Evolutionary conservation across 1,140 invertebrate genomes (phyloP).

Genomic region (Catajapyx aquilonaris): DNA sequence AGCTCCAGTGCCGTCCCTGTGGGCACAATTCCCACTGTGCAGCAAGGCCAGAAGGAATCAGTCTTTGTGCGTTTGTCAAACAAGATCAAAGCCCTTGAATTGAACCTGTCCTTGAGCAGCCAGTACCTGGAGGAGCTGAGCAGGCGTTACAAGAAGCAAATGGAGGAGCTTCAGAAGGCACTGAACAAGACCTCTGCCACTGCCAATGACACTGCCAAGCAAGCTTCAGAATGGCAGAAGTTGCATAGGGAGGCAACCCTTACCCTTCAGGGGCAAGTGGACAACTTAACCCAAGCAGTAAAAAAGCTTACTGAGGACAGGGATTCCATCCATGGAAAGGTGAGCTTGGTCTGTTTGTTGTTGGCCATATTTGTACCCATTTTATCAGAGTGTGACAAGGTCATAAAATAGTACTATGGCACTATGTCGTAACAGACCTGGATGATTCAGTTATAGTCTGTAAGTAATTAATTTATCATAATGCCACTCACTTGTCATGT

Average conservation of each 20-base stretch:
- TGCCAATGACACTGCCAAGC: constrained; percentile 47
- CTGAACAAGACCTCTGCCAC: constrained; percentile 57
- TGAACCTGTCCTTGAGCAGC: constrained; percentile 86
- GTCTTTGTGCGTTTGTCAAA: constrained; percentile 87
- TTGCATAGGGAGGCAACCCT: constrained; percentile 38
- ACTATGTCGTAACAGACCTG: not conserved
- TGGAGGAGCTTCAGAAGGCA: constrained; percentile 76
- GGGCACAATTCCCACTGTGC: too few species aligned
- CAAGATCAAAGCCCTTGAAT: constrained; percentile 82
- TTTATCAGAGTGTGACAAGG: too few species aligned
- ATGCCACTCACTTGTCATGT: too few species aligned
- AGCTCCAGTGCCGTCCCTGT: too few species aligned
- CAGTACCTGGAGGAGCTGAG: constrained; percentile 91
- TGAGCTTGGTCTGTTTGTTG: too few species aligned
- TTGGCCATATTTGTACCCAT: too few species aligned
- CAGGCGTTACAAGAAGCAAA: constrained; percentile 82
- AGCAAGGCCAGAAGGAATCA: constrained; percentile 89
- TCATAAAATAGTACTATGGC: constrained; percentile 11
- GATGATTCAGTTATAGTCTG: not conserved
- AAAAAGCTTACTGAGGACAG: constrained; percentile 36
- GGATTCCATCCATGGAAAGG: constrained; percentile 34
- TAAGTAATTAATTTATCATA: too few species aligned
- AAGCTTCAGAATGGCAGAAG: constrained; percentile 42
- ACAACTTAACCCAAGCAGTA: constrained; percentile 28
- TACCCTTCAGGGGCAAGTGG: constrained; percentile 33